Evolutionary conservation across 2,797 vertebrate genomes (phyloP), one percentile per base, ranked within the genome.

Genomic region (Chiroxiphia lanceolata): DNA sequence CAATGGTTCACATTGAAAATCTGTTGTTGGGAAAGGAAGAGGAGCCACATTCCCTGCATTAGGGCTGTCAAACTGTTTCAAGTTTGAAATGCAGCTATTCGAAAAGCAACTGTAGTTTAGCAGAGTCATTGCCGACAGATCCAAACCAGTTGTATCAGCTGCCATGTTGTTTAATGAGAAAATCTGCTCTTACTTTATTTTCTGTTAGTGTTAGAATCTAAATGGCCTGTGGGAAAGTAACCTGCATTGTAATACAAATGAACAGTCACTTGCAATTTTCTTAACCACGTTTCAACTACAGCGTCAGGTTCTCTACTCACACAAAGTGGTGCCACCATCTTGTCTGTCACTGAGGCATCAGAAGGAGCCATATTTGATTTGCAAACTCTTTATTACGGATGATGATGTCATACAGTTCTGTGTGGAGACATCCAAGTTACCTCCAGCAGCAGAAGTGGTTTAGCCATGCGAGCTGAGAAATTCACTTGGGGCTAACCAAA

Each of bases 51-150:
- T 25, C 36, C n/a, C 59, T 3, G 8, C 8, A 17, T 8, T 34
- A 17, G 13, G 6, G 15, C 36, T 11, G 21, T 20, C 74, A 31
- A 27, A 33, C 25, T 18, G 11, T 27, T 33, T 29, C 11, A 4
- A 19, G 19, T 53, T 54, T 15, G 36, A 87, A 84, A 27, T 1
- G 17, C 48, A 36, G 44, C 57, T 71, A 4, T 15, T 53, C 33
- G 69, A 70, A 91, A 88, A 81, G 11, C 9, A 5, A 20, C 23
- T 13, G 7, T 36, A 61, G 48, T 63, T 56, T n/a, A 42, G 33
- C 48, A 10, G 19, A 33, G 44, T 42, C 56, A 29, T 11, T 0
- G 0, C 19, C 26, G 21, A 4, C 12, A 9, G 65, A 75, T 44
- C 45, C 56, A 26, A 31, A 19, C 29, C 2, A 0, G 40, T 31